Base-by-base conservation (phyloP, 2,797 vertebrate species). In the Sternotherus odoratus region DNA sequence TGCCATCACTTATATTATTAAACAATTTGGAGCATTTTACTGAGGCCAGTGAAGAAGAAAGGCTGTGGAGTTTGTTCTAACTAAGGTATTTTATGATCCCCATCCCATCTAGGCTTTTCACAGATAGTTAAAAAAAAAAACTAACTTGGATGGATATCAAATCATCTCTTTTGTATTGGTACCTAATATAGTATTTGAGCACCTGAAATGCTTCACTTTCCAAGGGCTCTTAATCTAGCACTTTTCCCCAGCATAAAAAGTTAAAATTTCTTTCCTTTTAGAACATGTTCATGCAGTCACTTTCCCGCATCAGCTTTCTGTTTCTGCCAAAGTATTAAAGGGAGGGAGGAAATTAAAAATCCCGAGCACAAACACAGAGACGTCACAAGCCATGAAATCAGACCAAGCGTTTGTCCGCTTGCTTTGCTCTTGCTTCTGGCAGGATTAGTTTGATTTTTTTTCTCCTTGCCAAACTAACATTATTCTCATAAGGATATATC, bases 231-330 rank as follows among this genome's bases (percentile, higher is more conserved):
- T 86, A 88, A 86, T 85, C 72, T 66, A 93, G 85, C 82, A 86
- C 60, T 95, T 96, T 87, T 30, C 36, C 88, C 66, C 60, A 63
- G 49, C 79, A 94, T 88, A 91, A 69, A 84, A 88, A 88, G 54
- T 91, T 88, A 92, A 50, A 94, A 92, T 93, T 88, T 91, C 63
- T 66, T 75, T 86, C 82, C 57, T 53, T 85, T 81, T 86, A 84
- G 88, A 75, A 36, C 54, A 5, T 3, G 2, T 36, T 79, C 56
- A 74, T 82, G 60, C 84, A 51, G 15, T 43, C 69, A 39, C 90
- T 90, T 86, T 56, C 53, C 54, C 30, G 57, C 43, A 53, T 89
- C 85, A 56, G 75, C 63, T 94, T 83, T 87, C 46, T 19, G 21
- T n/a, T 77, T 88, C 75, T 46, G 9, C 72, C 43, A 69, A 84